A percentile compares a stretch with the other conserved stretches of the same genome.
phyloP scores from a whole-genome alignment of 2,888 invertebrate genomes.

The Patella caerulea region DNA sequence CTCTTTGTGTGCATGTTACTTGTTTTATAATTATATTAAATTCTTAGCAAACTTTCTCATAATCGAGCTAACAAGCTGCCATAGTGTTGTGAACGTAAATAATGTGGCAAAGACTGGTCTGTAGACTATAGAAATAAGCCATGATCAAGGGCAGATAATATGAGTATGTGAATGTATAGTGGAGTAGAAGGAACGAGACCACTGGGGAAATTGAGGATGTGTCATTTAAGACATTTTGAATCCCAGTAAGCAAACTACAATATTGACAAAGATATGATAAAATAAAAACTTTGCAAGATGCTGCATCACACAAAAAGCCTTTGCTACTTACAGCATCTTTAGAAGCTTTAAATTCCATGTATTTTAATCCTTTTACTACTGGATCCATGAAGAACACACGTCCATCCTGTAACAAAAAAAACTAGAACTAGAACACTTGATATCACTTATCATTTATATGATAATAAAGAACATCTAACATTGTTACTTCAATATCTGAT shows the following conservation, averaged over 20 bases:
- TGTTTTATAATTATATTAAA: no score
- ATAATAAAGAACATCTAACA: not conserved
- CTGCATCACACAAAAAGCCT: not conserved
- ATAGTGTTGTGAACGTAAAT: no score
- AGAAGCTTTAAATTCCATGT: slow-evolving; percentile 67
- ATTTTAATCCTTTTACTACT: slow-evolving; percentile 63
- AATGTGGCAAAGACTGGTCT: not conserved
- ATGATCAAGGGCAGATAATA: no score
- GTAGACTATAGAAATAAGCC: not conserved
- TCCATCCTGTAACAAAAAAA: slow-evolving; percentile 59
- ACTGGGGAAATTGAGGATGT: no score
- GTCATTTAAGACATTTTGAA: no score
- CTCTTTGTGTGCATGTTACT: no score
- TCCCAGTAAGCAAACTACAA: no score
- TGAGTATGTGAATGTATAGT: no score
- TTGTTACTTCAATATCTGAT: not conserved
- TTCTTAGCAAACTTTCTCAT: not conserved
- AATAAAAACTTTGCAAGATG: not conserved
- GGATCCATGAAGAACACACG: slow-evolving; percentile 70
- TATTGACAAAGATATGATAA: not conserved
- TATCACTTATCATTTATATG: slow-evolving; percentile 4
- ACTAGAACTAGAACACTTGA: not conserved
- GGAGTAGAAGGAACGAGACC: no score
- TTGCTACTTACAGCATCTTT: slow-evolving; percentile 65
- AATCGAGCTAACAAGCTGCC: not conserved